Evolutionary conservation across 2,888 invertebrate genomes (phyloP), one percentile per base, ranked within the genome.

Genomic region (Acanthosoma haemorrhoidale): DNA sequence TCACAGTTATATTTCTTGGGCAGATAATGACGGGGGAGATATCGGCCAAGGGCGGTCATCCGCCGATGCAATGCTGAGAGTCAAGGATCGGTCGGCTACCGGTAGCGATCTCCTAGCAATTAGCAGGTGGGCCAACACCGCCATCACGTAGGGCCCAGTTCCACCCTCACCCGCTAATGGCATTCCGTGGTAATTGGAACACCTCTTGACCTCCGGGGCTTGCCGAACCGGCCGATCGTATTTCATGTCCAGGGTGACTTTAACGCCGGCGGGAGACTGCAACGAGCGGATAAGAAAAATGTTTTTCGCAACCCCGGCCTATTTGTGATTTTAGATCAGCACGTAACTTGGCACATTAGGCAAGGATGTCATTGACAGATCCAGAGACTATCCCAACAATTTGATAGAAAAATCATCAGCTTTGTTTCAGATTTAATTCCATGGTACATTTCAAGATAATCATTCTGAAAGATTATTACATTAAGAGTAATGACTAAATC

Each of bases 181-280:
- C 61, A 61, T 61, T 61, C 34, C 36, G 34, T 2, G 61, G 21
- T 61, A 36, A 61, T 61, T 61, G 61, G 61, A 36, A 21, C 61
- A 61, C 61, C 61, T 38, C 34, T 61, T 61, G 61, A 61, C 61
- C 61, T n/a, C 61, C 61, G 32, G 16, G 61, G 6, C 9, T 34
- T 61, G 32, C n/a, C 61, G 32, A 36, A 61, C 16, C 38, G 5
- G 25, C n/a, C 51, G 51, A 51, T 25, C 51, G 51, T 51, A 51
- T 51, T 25, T 51, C 51, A 51, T 51, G 51, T 51, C 25, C 5
- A 6, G n/a, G n/a, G 51, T 51, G 51, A 51, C 51, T 51, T 51
- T 51, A 51, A 51, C 51, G 51, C 51, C 51, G 51, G 13, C n/a
- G 13, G 51, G 51, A 51, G 51, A 51, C 51, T 51, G 8, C 29